Conservation (phyloP, 2,797 vertebrate genomes). For the Hybognathus amarus region DNA sequence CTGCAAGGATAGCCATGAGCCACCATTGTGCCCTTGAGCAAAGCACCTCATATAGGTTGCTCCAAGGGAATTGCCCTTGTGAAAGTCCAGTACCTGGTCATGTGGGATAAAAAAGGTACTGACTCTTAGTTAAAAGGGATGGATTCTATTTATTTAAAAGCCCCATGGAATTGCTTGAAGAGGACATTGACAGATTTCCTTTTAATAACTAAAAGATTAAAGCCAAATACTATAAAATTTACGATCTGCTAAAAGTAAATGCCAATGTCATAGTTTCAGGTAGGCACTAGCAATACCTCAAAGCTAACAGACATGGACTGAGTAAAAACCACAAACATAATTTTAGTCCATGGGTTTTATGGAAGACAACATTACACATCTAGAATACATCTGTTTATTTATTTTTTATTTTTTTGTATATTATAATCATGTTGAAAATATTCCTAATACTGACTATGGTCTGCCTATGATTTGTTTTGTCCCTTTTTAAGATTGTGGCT, state of each 20-base stretch:
- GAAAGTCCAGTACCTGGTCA: not conserved
- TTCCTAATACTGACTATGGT: not conserved
- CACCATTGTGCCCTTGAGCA: not conserved
- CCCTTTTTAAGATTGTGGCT: conserved; percentile 30
- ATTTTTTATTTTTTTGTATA: not conserved
- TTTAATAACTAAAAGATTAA: no score
- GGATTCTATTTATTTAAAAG: not conserved
- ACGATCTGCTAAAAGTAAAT: not conserved
- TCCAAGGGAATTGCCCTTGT: not conserved
- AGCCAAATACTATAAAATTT: no score
- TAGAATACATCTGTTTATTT: not conserved
- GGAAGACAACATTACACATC: not conserved
- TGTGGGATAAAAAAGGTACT: not conserved
- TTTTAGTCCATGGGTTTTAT: not conserved
- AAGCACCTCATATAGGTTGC: not conserved
- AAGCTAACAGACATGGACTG: not conserved
- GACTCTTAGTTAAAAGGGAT: not conserved
- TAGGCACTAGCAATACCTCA: not conserved
- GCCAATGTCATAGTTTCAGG: not conserved
- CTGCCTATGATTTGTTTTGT: conserved; percentile 20
- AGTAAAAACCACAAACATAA: not conserved
- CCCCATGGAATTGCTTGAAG: not conserved
- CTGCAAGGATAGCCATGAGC: not conserved
- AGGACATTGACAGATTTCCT: no score
- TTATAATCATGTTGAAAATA: conserved; percentile 4